Conservation (phyloP, 2,888 invertebrate species). For the Drosophila fungiperda region DNA sequence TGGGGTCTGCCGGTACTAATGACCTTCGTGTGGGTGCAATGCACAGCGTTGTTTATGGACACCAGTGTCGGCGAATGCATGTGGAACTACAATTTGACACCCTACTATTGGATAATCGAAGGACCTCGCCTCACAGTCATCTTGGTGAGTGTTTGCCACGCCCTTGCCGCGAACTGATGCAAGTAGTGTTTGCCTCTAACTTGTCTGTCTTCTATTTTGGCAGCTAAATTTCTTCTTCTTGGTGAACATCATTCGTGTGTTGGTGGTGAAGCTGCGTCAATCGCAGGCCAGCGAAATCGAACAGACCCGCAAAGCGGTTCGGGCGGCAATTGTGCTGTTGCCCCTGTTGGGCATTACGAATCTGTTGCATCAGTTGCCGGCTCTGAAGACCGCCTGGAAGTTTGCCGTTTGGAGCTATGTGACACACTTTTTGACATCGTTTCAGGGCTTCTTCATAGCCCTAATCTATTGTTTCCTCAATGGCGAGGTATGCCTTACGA, state of each 20-base stretch:
- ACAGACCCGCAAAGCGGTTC: slow-evolving; percentile 92
- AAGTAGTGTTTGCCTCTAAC: not conserved
- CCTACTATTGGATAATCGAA: slow-evolving; percentile 95
- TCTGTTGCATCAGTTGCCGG: slow-evolving; percentile 90
- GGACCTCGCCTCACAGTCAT: slow-evolving; percentile 93
- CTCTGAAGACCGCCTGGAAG: slow-evolving; percentile 88
- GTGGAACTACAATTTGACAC: slow-evolving; percentile 93
- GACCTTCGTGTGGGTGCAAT: slow-evolving; percentile 89
- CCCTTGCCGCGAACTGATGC: no score
- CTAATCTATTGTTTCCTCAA: slow-evolving; percentile 93
- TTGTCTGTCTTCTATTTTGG: not conserved
- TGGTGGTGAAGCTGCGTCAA: slow-evolving; percentile 90
- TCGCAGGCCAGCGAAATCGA: slow-evolving; percentile 91
- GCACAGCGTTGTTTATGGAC: slow-evolving; percentile 86
- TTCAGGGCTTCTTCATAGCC: slow-evolving; percentile 93
- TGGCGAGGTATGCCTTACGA: slow-evolving; percentile 88
- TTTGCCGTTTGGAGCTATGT: slow-evolving; percentile 93
- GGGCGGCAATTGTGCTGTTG: slow-evolving; percentile 91
- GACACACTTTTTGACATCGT: slow-evolving; percentile 92
- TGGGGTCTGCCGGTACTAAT: slow-evolving; percentile 91
- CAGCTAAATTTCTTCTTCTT: slow-evolving; percentile 90
- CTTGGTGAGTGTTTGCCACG: slow-evolving; percentile 87
- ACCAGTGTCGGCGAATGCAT: slow-evolving; percentile 87
- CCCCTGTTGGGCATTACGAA: slow-evolving; percentile 94
- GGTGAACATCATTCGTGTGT: slow-evolving; percentile 91